Conservation (phyloP, 2,888 invertebrate species). For the Oscheius onirici region DNA sequence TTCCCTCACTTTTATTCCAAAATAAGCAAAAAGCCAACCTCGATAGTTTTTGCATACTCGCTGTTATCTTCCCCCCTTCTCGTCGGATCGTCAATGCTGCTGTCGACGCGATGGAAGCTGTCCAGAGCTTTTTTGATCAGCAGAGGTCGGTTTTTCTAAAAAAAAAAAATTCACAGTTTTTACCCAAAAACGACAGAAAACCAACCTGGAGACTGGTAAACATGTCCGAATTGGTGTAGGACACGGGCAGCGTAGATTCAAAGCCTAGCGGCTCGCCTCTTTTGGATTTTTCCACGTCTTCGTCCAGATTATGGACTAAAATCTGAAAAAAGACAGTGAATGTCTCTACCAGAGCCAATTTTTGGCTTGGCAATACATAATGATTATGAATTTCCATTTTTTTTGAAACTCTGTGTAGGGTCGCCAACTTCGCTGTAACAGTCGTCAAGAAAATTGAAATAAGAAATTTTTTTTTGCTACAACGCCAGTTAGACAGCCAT, state of each 20-base stretch:
- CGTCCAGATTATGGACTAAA: not conserved
- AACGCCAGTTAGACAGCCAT: too few relatives aligned
- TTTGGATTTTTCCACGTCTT: not conserved
- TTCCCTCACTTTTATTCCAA: too few relatives aligned
- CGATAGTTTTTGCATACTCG: too few relatives aligned
- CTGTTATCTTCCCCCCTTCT: too few relatives aligned
- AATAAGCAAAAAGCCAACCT: not conserved
- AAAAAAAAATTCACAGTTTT: not conserved
- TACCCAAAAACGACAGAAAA: not conserved
- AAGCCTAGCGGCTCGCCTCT: not conserved
- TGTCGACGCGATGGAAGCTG: not conserved
- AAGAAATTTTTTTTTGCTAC: too few relatives aligned
- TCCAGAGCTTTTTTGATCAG: constrained; percentile 1
- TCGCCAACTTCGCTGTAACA: too few relatives aligned
- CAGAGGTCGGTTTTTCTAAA: constrained; percentile 7
- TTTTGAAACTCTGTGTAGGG: too few relatives aligned
- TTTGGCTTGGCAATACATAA: too few relatives aligned
- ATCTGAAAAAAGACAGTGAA: not conserved
- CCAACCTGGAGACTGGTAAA: not conserved
- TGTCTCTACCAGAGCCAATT: too few relatives aligned
- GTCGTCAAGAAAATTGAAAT: too few relatives aligned
- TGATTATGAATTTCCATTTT: too few relatives aligned
- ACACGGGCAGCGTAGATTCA: not conserved
- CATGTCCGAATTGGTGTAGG: not conserved
- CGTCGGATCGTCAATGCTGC: not conserved